phyloP scores from a whole-genome alignment of 2,113 vertebrate genomes.

The Amazona guildingii region DNA sequence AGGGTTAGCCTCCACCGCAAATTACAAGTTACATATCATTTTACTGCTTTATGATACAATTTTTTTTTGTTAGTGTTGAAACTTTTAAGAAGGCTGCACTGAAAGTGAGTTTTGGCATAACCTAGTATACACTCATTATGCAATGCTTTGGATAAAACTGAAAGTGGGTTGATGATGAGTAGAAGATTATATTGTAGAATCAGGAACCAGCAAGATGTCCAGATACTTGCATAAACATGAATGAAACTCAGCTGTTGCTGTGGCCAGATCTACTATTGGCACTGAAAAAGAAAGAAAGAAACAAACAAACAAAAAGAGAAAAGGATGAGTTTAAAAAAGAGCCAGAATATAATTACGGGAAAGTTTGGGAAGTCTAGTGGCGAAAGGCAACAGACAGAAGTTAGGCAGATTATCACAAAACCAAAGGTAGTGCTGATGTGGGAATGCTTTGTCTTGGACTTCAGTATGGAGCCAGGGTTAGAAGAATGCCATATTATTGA shows the following conservation, averaged over 20 bases:
- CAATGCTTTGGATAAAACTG: neutral
- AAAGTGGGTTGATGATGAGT: neutral
- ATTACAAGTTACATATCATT: neutral
- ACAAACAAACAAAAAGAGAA: neutral
- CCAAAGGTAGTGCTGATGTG: neutral
- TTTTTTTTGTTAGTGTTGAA: neutral
- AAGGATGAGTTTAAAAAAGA: neutral
- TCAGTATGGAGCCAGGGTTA: neutral
- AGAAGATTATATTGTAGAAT: neutral
- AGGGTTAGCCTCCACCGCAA: neutral
- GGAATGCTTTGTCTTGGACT: neutral
- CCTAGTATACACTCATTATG: fast-evolving
- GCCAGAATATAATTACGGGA: neutral
- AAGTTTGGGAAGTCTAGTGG: neutral
- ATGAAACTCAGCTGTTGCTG: neutral
- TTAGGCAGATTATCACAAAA: neutral
- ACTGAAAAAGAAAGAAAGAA: neutral
- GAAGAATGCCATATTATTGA: fast-evolving
- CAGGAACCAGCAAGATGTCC: neutral
- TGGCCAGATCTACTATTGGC: neutral
- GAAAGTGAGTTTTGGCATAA: neutral
- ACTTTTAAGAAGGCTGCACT: neutral
- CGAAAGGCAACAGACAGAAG: neutral
- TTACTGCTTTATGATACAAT: neutral
- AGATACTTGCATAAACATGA: neutral